These are phyloP conservation scores for Elegia similella DNA, from an alignment of 2,888 invertebrate species.

Conservation along the genomic window DNA sequence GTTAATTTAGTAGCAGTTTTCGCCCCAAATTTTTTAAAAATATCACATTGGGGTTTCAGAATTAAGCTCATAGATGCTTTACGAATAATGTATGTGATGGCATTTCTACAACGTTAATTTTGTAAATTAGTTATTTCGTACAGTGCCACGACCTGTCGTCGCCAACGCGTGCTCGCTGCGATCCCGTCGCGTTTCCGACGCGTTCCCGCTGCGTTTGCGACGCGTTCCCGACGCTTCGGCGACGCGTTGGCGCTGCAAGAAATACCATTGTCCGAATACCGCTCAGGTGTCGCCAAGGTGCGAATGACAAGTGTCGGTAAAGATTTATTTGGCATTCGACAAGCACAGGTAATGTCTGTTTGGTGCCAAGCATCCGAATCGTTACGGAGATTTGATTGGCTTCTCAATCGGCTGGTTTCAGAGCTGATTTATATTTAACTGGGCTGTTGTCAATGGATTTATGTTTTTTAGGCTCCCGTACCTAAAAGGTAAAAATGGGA, in stretches of 20 bases:
- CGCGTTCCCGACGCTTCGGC: slow-evolving; percentile 19
- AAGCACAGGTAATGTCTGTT: slow-evolving; percentile 13
- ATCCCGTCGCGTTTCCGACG: slow-evolving; percentile 29
- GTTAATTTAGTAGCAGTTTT: too few species aligned
- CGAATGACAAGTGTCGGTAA: slow-evolving; percentile 57
- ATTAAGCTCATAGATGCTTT: too few species aligned
- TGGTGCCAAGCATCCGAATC: slow-evolving; percentile 11
- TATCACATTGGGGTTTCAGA: too few species aligned
- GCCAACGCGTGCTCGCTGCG: slow-evolving; percentile 32
- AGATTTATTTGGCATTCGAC: slow-evolving; percentile 35
- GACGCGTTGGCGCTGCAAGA: slow-evolving; percentile 10
- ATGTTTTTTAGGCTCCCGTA: neutral
- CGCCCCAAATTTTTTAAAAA: too few species aligned
- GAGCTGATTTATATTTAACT: slow-evolving; percentile 13
- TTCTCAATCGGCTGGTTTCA: neutral
- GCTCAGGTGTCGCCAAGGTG: slow-evolving; percentile 42
- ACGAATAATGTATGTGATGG: too few species aligned
- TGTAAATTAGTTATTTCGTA: too few species aligned
- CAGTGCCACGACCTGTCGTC: slow-evolving; percentile 50
- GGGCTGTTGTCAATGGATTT: neutral
- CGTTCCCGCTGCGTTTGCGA: slow-evolving; percentile 26
- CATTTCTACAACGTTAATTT: too few species aligned
- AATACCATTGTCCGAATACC: neutral
- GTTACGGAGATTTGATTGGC: slow-evolving; percentile 8
- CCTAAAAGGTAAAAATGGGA: too few species aligned